A percentile compares a stretch with the other conserved stretches of the same genome.
Evolutionary conservation across 2,113 vertebrate genomes (phyloP).

Genomic region (Platysteira castanea): DNA sequence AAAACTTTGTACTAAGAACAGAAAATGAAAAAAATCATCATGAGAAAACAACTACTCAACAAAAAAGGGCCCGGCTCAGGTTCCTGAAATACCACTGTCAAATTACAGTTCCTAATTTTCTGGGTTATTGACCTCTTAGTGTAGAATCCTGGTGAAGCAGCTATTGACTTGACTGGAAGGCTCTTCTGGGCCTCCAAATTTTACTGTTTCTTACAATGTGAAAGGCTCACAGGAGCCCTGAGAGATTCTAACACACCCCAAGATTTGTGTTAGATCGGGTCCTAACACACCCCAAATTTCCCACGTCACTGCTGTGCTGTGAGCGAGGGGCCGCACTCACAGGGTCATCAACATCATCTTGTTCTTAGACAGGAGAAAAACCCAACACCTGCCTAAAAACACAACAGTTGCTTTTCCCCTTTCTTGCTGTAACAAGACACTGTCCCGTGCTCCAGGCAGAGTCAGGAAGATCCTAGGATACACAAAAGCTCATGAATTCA

Average conservation of each 20-base stretch:
- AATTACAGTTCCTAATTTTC: not conserved
- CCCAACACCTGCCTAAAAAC: not conserved
- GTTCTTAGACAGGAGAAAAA: not conserved
- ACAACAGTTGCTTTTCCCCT: not conserved
- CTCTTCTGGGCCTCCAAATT: not conserved
- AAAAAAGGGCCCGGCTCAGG: too few species aligned
- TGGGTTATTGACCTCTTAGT: not conserved
- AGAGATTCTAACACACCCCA: not conserved
- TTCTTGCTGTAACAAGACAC: not conserved
- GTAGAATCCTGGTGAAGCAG: not conserved
- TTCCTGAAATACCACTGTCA: not conserved
- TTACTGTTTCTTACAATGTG: not conserved
- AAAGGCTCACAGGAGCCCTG: not conserved
- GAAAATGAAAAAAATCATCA: not conserved
- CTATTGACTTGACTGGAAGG: not conserved
- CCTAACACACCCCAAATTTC: not conserved
- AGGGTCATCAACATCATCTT: not conserved
- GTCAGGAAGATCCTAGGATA: not conserved
- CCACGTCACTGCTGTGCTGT: too few species aligned
- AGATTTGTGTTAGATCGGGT: rapidly evolving
- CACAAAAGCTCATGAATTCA: not conserved
- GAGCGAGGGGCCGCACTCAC: not conserved
- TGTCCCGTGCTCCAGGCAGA: not conserved
- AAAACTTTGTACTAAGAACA: not conserved
- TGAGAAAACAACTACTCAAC: not conserved